A percentile compares a stretch with the other conserved stretches of the same genome.
phyloP scores from a whole-genome alignment of 2,797 vertebrate species.

The Harpagifer antarcticus region DNA sequence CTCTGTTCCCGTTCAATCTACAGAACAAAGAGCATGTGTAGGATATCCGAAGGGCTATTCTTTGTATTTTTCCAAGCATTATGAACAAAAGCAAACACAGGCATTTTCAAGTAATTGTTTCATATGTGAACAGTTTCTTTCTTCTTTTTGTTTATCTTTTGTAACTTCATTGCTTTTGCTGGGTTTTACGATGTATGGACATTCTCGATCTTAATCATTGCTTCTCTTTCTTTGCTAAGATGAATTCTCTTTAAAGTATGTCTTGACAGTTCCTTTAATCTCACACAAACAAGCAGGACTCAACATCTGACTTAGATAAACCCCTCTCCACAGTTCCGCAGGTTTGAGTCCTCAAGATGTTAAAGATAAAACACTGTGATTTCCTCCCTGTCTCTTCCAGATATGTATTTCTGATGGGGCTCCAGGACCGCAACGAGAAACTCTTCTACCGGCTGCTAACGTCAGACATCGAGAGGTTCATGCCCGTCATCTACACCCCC shows the following conservation, averaged over 20 bases:
- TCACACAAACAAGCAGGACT: slow-evolving; percentile 30
- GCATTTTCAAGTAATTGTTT: slow-evolving; percentile 41
- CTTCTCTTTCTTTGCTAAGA: background rate
- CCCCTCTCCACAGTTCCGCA: slow-evolving; percentile 23
- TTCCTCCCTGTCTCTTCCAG: slow-evolving; percentile 77
- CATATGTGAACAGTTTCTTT: slow-evolving; percentile 21
- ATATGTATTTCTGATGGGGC: slow-evolving; percentile 96
- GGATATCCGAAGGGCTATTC: slow-evolving; percentile 34
- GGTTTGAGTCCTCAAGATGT: slow-evolving; percentile 45
- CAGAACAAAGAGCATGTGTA: slow-evolving; percentile 68
- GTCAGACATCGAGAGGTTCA: slow-evolving; percentile 94
- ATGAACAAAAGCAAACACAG: slow-evolving; percentile 49
- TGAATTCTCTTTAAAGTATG: background rate
- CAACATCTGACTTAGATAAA: slow-evolving; percentile 66
- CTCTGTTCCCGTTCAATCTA: slow-evolving; percentile 40
- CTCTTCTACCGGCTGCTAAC: slow-evolving; percentile 93
- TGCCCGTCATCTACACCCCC: slow-evolving; percentile 98
- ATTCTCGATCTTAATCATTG: background rate
- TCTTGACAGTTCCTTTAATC: background rate
- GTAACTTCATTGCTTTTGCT: background rate
- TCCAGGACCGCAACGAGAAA: slow-evolving; percentile 97
- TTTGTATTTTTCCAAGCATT: slow-evolving; percentile 62
- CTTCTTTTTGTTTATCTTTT: slow-evolving; percentile 5
- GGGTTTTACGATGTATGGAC: background rate
- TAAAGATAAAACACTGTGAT: slow-evolving; percentile 48